Base-by-base conservation (phyloP, 1,140 invertebrate genomes). In the Bombus breviceps region DNA sequence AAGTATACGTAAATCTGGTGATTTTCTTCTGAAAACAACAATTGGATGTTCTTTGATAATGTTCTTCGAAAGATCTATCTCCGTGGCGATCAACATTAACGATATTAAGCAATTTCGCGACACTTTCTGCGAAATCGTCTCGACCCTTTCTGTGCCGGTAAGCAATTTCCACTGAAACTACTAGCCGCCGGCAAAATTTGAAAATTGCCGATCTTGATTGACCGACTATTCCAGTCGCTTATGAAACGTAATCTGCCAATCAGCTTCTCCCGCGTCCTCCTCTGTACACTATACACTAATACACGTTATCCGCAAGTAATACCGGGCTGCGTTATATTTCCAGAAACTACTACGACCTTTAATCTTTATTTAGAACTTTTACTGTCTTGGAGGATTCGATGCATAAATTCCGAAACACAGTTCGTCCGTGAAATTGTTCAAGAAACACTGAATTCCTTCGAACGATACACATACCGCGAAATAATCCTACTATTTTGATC, bases 151-250 rank as follows among this genome's bases (percentile, higher is more conserved):
- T 25, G n/a, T 28, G 64, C 25, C 47, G 37, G 34, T 43, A 83
- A 75, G n/a, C 68, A 68, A 47, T 76, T 86, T 71, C 66, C 72
- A 86, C 80, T 76, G 85, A 32, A 69, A 53, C 72, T 37, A 13
- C 25, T 13, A 62, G 39, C 62, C 15, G 39, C 73, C 39, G 32
- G 53, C 39, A 83, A 86, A 86, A 86, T 86, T 86, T 86, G 72
- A 83, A 83, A 83, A 86, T 86, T 86, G 68, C 85, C 64, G 41
- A 86, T 86, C 81, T 76, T 62, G 81, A 86, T 83, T 83, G 85
- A 76, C 64, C 57, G 39, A 83, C 72, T 76, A 71, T 39, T 86
- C 66, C 25, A 39, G 73, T 18, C 66, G 34, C n/a, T 83, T 83
- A 76, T 76, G 39, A 76, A 72, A 64, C 68, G 81, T 25, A 86